Evolutionary conservation across 53 echinoderm and acorn worm genomes (phyloP), one percentile per base, ranked within the genome.

Genomic region (Hippasteria phrygiana): DNA sequence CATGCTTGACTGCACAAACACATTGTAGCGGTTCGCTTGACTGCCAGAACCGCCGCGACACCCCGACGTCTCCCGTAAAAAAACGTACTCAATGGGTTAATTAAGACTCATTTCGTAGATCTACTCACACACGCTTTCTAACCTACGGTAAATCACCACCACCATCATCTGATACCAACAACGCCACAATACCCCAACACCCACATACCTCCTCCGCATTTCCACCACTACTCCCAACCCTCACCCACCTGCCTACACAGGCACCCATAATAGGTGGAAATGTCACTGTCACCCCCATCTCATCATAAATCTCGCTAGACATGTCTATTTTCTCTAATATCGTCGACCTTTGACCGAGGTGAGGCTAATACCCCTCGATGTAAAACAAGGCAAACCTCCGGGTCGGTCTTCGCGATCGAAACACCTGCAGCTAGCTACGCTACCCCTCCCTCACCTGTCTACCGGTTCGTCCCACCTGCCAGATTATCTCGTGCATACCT

Each of bases 221-320:
- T 22, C 11, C 56, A 40, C 43, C 73, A 73, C 43, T 7, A 24
- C 73, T 8, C 4, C 79, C 29, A 13, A 8, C 55, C 34, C 37
- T 31, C n/a, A n/a, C 5, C 55, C 2, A 42, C 34, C 8, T 40
- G 29, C 35, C 16, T 33, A 43, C 32, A 71, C n/a, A 9, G 29
- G 46, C 35, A 77, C 36, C 36, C 77, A 77, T 37, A 17, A 26
- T 35, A 28, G 14, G 36, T 22, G 27, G 54, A 45, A 53, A 51
- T 37, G 74, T 74, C 55, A 77, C 36, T 37, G 16, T 54, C 55
- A 31, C 33, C 20, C 65, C 10, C 13, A 76, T 76, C 34, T 35
- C 53, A 50, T 51, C 51, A 76, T 76, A 51, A 76, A 76, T 51
- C 53, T 76, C 33, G n/a, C 76, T 29, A 76, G 39, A 32, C 76